Percentiles rank a stretch among this genome's conserved stretches.
Evolutionary conservation across 2,888 invertebrate species (phyloP).

Genomic region (Brachylomia viminalis): DNA sequence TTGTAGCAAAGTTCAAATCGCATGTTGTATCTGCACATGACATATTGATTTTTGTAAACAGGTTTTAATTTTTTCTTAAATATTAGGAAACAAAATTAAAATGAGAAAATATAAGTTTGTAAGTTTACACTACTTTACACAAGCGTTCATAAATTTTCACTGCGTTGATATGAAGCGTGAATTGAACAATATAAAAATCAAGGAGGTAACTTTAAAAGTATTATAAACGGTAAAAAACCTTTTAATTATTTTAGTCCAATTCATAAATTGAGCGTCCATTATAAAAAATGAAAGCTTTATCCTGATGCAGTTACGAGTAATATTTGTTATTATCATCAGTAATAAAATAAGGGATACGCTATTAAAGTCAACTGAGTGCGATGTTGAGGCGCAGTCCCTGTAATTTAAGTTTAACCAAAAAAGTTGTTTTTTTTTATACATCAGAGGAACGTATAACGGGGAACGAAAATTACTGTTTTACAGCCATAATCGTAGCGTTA

Average conservation of each 20-base stretch:
- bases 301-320: slow-evolving; percentile 45
- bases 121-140: neutral
- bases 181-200: neutral
- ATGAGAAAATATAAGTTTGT: neutral
- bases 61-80: neutral
- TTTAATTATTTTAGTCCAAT: neutral
- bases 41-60: neutral
- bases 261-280: slow-evolving; percentile 15
- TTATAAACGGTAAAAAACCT: slow-evolving; percentile 21
- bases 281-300: slow-evolving; percentile 39
- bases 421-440: slow-evolving; percentile 58
- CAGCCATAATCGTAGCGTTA: slow-evolving; percentile 17
- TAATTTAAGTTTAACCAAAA: slow-evolving; percentile 63
- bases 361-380: slow-evolving; percentile 61
- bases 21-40: neutral
- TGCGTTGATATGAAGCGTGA: neutral
- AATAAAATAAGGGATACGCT: slow-evolving; percentile 68
- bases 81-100: neutral
- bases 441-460: slow-evolving; percentile 65
- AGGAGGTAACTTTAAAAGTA: slow-evolving; percentile 5
- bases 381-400: slow-evolving; percentile 61
- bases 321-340: slow-evolving; percentile 65
- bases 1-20: neutral
- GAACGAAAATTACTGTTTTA: slow-evolving; percentile 57
- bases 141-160: neutral